These are phyloP conservation scores for Sarotherodon lohbergeri DNA, from an alignment of 2,113 vertebrate species.

Conservation along the genomic window DNA sequence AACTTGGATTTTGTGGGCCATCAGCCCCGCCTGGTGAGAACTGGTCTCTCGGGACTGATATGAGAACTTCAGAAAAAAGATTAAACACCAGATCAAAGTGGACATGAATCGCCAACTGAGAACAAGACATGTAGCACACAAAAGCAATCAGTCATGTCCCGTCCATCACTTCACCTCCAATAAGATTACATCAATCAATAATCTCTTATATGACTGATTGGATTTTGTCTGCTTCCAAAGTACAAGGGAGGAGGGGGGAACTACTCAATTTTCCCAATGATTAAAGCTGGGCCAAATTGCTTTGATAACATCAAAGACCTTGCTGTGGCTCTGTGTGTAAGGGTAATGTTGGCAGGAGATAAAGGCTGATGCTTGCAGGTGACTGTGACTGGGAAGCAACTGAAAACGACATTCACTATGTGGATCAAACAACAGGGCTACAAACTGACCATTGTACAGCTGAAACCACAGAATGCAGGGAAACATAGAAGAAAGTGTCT, in stretches of 20 bases:
- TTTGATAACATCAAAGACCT: constrained; percentile 80
- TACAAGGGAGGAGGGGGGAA: constrained; percentile 32
- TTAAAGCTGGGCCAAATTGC: constrained; percentile 79
- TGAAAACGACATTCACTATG: neutral
- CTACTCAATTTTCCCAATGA: constrained; percentile 78
- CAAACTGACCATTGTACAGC: neutral
- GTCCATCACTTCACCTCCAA: constrained; percentile 67
- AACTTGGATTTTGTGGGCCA: constrained; percentile 3
- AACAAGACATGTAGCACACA: constrained; percentile 76
- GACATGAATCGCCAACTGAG: constrained; percentile 61
- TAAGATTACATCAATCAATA: constrained; percentile 85
- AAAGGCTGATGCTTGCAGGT: constrained; percentile 37
- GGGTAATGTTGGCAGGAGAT: constrained; percentile 65
- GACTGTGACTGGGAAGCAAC: constrained; percentile 13
- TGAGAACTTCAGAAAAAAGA: constrained; percentile 57
- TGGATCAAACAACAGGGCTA: neutral
- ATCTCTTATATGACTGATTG: constrained; percentile 78
- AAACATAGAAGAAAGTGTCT: neutral
- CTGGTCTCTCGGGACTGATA: neutral
- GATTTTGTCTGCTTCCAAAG: constrained; percentile 71
- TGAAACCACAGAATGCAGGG: neutral
- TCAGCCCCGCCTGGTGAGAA: neutral
- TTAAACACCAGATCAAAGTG: constrained; percentile 73
- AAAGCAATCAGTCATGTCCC: constrained; percentile 74
- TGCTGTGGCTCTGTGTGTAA: constrained; percentile 70